phyloP scores from a whole-genome alignment of 2,797 vertebrate species.

The Helicolenus hilgendorfi region DNA sequence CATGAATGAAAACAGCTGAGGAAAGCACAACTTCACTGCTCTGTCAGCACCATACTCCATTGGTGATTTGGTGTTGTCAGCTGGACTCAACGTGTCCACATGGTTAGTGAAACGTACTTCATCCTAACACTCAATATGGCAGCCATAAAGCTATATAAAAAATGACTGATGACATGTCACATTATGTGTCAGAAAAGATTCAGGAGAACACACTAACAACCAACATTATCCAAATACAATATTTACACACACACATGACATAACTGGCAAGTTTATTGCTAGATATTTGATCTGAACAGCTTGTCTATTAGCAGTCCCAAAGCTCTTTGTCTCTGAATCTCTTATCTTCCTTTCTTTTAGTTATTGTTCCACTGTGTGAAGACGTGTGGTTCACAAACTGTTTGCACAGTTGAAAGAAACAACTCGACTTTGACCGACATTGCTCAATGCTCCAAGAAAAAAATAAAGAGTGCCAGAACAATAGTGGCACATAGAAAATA shows the following conservation, averaged over 20 bases:
- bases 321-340: not conserved
- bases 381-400: not conserved
- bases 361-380: not conserved
- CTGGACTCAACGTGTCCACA: not conserved
- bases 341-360: not conserved
- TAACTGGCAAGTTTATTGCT: not conserved
- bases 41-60: not conserved
- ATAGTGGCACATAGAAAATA: not conserved
- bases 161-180: not conserved
- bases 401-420: not conserved
- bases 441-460: not conserved
- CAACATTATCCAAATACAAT: not conserved
- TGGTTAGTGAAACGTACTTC: not conserved
- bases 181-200: not conserved
- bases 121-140: not conserved
- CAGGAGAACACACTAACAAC: not conserved
- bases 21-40: not conserved
- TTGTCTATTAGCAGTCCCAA: not conserved
- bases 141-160: not conserved
- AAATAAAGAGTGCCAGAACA: not conserved
- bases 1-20: conserved; percentile 6
- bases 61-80: not conserved
- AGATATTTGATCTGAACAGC: not conserved
- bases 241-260: not conserved
- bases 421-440: not conserved